Evolutionary conservation across 2,888 invertebrate species (phyloP).

Genomic region (Bellardia pandia): DNA sequence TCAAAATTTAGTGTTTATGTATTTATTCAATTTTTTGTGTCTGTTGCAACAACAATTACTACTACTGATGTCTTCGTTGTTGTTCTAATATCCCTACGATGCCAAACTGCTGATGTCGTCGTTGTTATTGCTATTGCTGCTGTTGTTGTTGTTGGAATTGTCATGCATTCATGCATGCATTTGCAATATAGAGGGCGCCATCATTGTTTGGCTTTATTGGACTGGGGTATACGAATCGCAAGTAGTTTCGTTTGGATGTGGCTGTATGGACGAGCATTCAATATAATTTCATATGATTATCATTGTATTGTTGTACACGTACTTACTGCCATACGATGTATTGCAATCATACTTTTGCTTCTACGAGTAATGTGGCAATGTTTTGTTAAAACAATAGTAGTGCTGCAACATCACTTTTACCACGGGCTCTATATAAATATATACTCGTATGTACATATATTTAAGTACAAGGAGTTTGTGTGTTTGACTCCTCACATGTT

Average conservation of each 20-base stretch:
- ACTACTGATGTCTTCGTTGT: conserved; percentile 32
- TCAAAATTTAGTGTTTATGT: conserved; percentile 68
- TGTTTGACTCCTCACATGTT: conserved; percentile 74
- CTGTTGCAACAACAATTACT: conserved; percentile 51
- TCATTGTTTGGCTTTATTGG: conserved; percentile 67
- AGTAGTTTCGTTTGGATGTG: conserved; percentile 12
- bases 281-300: conserved; percentile 58
- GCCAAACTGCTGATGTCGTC: conserved; percentile 11
- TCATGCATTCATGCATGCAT: conserved; percentile 56
- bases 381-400: conserved; percentile 72
- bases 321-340: conserved; percentile 51
- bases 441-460: neutral
- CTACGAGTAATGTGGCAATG: conserved; percentile 39
- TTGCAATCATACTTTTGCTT: conserved; percentile 44
- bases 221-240: conserved; percentile 11
- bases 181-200: conserved; percentile 72
- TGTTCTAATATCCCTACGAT: conserved; percentile 51
- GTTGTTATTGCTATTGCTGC: conserved; percentile 23
- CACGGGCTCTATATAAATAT: conserved; percentile 29
- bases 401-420: conserved; percentile 66
- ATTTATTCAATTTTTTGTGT: conserved; percentile 64
- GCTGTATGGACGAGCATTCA: conserved; percentile 43
- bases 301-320: conserved; percentile 51
- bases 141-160: conserved; percentile 31
- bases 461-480: neutral